Evolutionary conservation across 2,113 vertebrate species (phyloP).

Genomic region (Istiophorus platypterus): DNA sequence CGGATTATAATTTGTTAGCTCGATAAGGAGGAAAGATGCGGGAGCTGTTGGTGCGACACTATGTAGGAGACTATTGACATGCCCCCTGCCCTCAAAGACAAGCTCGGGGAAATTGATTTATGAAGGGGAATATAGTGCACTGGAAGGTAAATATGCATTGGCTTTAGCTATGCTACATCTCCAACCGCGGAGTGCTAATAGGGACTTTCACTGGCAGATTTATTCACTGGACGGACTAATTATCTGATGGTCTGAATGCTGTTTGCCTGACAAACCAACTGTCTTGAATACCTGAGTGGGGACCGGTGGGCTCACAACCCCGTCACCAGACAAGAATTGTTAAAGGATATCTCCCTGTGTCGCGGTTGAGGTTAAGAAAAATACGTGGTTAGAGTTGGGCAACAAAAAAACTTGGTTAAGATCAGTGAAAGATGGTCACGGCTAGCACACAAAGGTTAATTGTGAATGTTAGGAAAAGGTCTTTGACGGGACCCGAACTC

Average conservation of each 20-base stretch:
- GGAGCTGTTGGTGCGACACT: conserved; percentile 8
- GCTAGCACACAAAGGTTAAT: not conserved
- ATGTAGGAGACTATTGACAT: conserved; percentile 33
- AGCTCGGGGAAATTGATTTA: conserved; percentile 55
- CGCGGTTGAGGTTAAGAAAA: not conserved
- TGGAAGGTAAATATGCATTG: conserved; percentile 23
- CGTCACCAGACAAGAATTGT: not conserved
- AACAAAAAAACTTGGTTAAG: not conserved
- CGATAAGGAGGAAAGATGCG: conserved; percentile 39
- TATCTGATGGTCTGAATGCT: not conserved
- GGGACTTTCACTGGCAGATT: conserved; percentile 6
- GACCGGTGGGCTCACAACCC: not conserved
- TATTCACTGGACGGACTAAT: conserved; percentile 2
- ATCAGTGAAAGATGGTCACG: not conserved
- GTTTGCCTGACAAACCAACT: conserved; percentile 11
- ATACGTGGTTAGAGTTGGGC: not conserved
- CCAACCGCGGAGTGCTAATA: conserved; percentile 5
- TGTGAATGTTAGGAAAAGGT: not conserved
- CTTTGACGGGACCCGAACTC: not conserved
- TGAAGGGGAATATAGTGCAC: conserved; percentile 36
- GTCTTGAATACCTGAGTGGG: not conserved
- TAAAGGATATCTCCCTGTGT: not conserved
- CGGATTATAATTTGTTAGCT: conserved; percentile 54
- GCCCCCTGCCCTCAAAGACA: conserved; percentile 46
- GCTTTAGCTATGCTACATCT: not conserved